phyloP scores from a whole-genome alignment of 2,113 vertebrate species.

The Apodemus speciosus region DNA sequence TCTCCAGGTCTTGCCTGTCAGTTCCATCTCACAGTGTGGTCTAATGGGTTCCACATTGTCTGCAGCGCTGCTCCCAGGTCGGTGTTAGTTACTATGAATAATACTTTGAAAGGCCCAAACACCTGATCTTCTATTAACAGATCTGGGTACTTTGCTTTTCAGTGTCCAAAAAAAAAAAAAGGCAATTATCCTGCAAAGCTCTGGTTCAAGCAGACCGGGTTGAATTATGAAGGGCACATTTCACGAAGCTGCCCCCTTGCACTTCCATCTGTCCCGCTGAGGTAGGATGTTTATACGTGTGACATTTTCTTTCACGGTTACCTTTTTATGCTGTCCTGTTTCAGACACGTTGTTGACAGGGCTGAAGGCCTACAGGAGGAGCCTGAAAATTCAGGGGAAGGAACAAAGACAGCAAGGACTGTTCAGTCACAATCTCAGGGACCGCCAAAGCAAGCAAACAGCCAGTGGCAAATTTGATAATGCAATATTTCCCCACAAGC shows the following conservation, averaged over 20 bases:
- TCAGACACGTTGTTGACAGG: too few relatives aligned
- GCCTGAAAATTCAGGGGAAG: neutral
- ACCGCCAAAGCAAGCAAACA: neutral
- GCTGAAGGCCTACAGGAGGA: neutral
- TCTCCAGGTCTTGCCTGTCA: neutral
- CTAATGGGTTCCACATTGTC: neutral
- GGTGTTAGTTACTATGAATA: conserved; percentile 65
- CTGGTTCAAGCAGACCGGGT: neutral
- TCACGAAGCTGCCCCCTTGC: neutral
- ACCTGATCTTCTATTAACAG: conserved; percentile 63
- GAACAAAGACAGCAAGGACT: neutral
- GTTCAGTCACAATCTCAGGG: neutral
- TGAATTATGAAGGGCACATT: conserved; percentile 17
- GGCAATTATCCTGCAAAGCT: conserved; percentile 35
- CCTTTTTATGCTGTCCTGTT: neutral
- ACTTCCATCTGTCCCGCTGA: neutral
- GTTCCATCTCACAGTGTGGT: neutral
- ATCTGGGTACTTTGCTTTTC: conserved; percentile 39
- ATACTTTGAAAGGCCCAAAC: conserved; percentile 44
- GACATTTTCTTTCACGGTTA: conserved; percentile 6
- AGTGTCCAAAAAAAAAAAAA: conserved; percentile 9
- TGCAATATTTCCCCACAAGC: neutral
- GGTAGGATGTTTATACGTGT: neutral
- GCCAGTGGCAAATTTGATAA: neutral
- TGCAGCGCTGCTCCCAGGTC: neutral